Base-by-base conservation (phyloP, 2,888 invertebrate species). In the Scelioninae gen. 1 region DNA sequence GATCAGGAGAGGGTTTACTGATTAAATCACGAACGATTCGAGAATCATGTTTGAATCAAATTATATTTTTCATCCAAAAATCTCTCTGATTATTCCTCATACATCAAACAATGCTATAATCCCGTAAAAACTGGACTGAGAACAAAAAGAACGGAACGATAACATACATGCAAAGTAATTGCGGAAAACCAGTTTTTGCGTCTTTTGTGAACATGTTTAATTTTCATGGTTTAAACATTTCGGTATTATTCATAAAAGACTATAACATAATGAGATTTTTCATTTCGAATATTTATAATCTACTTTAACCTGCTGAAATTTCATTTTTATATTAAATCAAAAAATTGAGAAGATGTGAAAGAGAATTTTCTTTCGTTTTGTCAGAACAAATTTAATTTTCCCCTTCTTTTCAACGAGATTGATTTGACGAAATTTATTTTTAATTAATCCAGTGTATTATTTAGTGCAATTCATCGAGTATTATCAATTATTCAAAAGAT, bases 41-140 rank as follows among this genome's bases (percentile, higher is more conserved):
- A 58, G n/a, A 43, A 9, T 5, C 23, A 11, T 10, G n/a, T 47
- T 45, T 10, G 55, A 23, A 31, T 53, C 53, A 38, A 68, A 68
- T 53, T 53, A 53, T 43, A 68, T 43, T 53, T 68, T 53, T 53
- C 40, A 11, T n/a, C 16, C 11, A 31, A 38, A 15, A 40, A 55
- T 38, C 40, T 29, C 51, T 11, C 29, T 40, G 53, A 53, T 66
- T 53, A 66, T 53, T 66, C 40, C 29, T n/a, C 38, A 34, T 51
- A 40, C 53, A 40, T 66, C 40, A 53, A 51, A 66, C 66, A 66
- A 66, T 66, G 66, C 38, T 47, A 53, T 66, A 66, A 66, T 66
- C 66, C 53, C 53, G 16, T 53, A 53, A 38, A 53, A 34, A 29
- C 32, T 16, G 9, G 40, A 4, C 13, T n/a, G 0, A 9, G 29